Percentiles rank a stretch among this genome's conserved stretches.
These are phyloP conservation scores for Aleiodes alternator DNA, from an alignment of 2,888 invertebrate species.

Conservation along the genomic window DNA sequence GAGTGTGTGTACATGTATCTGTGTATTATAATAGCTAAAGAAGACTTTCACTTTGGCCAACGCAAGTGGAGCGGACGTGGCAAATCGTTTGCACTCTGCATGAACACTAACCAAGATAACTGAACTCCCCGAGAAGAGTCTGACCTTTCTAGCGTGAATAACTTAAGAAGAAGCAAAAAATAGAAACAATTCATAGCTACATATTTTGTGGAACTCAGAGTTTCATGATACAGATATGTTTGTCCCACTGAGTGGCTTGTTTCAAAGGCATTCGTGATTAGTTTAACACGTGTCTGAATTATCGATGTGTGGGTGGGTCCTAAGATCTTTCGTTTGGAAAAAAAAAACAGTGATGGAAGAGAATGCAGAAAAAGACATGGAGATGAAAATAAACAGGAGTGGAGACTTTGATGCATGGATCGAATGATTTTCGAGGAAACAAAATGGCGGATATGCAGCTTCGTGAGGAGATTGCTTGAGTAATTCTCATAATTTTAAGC, in stretches of 20 bases:
- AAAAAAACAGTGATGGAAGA: background rate
- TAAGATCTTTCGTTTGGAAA: background rate
- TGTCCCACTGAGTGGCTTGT: constrained; percentile 5
- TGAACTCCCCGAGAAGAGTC: constrained; percentile 18
- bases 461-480: constrained; percentile 1
- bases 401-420: constrained; percentile 24
- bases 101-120: constrained; percentile 1
- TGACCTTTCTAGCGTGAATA: constrained; percentile 49
- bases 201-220: too few species aligned
- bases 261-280: constrained; percentile 13
- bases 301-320: constrained; percentile 19
- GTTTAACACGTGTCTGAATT: constrained; percentile 20
- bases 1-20: background rate
- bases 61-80: constrained; percentile 64
- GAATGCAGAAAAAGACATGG: constrained; percentile 2
- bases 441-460: background rate
- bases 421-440: background rate
- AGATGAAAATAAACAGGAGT: background rate
- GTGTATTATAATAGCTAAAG: background rate
- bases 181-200: too few species aligned
- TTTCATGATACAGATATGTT: background rate
- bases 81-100: constrained; percentile 51
- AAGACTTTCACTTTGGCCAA: constrained; percentile 41
- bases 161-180: background rate
- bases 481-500: background rate